Evolutionary conservation across 1,140 invertebrate genomes (phyloP), one percentile per base, ranked within the genome.

Genomic region (Olivierus martensii): DNA sequence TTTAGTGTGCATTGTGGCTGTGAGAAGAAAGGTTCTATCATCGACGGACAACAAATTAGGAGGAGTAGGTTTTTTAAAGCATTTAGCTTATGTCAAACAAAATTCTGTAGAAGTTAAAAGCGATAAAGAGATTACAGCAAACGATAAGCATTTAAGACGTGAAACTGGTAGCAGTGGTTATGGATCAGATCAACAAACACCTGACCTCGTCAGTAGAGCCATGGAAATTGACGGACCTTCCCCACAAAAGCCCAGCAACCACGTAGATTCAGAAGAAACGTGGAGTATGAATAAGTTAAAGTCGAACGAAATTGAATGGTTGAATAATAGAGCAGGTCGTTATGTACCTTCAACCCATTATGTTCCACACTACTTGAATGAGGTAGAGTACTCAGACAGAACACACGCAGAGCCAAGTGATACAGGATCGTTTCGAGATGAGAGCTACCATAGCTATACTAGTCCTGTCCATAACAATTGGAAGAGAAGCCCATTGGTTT

Each of bases 381-480:
- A 28, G 28, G 28, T 9, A 4, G 28, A 28, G 28, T 28, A 28
- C 9, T 6, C 9, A 28, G 28, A 28, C 4, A 28, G 28, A 28
- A 28, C 57, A 55, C 18, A 55, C 55, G 82, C 80, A 59, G 84
- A 80, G 55, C 77, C 28, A 6, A 28, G 28, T 28, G 28, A 28
- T 28, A 28, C 28, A 47, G 53, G 53, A 43, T 55, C 53, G 43
- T 55, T 55, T 51, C 51, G 51, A 51, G 53, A 55, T 28, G 53
- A 55, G 17, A 55, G 53, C 17, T 55, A 55, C n/a, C 53, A 55
- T 43, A 55, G 53, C 19, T 55, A 55, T 28, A 55, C 28, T 48
- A 55, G 53, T n/a, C 53, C 53, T 43, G 51, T 49, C 11, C 53
- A 55, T n/a, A 51, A 49, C 19, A 55, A 49, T 19, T 55, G 53